These are phyloP conservation scores for Ptychodera flava DNA, from an alignment of 35 echinoderm and acorn worm species.

Conservation along the genomic window DNA sequence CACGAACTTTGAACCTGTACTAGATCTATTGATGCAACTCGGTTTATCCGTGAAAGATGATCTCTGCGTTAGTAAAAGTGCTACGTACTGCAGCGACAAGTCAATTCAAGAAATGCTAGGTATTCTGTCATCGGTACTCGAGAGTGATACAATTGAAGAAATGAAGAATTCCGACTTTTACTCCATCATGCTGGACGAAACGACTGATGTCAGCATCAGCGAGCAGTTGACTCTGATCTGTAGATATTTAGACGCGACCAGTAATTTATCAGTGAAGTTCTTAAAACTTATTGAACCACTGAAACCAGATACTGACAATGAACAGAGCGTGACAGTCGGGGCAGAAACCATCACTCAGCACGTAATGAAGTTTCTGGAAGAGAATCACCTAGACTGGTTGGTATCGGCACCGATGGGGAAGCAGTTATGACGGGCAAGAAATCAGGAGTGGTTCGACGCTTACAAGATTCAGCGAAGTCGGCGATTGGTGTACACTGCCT, in stretches of 20 bases:
- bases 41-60: conserved; percentile 14
- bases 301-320: conserved; percentile 4
- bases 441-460: conserved; percentile 20
- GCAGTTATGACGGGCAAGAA: conserved; percentile 40
- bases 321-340: neutral
- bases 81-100: conserved; percentile 20
- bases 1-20: conserved; percentile 26
- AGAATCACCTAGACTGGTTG: conserved; percentile 17
- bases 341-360: conserved; percentile 30
- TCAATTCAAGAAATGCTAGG: conserved; percentile 24
- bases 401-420: conserved; percentile 34
- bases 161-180: conserved; percentile 18
- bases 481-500: conserved; percentile 30
- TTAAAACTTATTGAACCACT: conserved; percentile 29
- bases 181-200: conserved; percentile 40
- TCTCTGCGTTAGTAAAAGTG: conserved; percentile 27
- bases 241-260: conserved; percentile 8
- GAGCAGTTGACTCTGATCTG: conserved; percentile 32
- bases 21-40: conserved; percentile 14
- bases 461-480: conserved; percentile 24
- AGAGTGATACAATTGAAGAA: conserved; percentile 18
- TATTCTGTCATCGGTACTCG: conserved; percentile 20
- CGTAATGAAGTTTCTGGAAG: conserved; percentile 16
- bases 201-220: conserved; percentile 23
- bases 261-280: conserved; percentile 26